Evolutionary conservation across 1,140 invertebrate genomes (phyloP).

Genomic region (Drosophila repleta): DNA sequence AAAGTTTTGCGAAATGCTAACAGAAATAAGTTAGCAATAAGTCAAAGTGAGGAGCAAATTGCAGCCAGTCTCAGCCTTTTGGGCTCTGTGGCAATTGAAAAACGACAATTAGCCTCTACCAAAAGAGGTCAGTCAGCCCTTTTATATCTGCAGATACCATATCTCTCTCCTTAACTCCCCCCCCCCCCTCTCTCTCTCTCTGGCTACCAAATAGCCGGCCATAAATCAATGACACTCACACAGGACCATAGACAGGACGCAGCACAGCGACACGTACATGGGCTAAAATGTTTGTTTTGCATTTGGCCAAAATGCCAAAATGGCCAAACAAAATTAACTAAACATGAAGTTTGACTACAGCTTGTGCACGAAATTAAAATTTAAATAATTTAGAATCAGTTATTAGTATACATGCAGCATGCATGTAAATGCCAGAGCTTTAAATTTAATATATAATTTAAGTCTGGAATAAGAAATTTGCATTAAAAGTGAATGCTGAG

Average conservation of each 20-base stretch:
- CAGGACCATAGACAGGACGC: conserved; percentile 16
- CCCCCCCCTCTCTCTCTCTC: conserved; percentile 9
- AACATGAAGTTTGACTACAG: not conserved
- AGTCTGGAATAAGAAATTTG: not conserved
- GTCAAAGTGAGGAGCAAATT: conserved; percentile 43
- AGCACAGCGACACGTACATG: conserved; percentile 11
- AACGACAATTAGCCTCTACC: conserved; percentile 75
- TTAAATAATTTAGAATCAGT: not conserved
- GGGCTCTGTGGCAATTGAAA: conserved; percentile 72
- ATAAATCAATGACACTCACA: conserved; percentile 70
- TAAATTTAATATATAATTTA: not conserved
- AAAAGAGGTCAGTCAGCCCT: conserved; percentile 63
- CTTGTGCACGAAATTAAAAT: not conserved
- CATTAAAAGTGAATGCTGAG: not conserved
- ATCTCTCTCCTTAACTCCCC: conserved; percentile 17
- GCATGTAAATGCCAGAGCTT: not conserved
- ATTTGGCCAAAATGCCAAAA: conserved; percentile 36
- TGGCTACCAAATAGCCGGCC: conserved; percentile 60
- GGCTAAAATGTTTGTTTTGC: conserved; percentile 47
- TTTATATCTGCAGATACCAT: conserved; percentile 66
- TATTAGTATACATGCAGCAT: not conserved
- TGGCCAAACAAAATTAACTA: conserved; percentile 29
- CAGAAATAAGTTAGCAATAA: conserved; percentile 63
- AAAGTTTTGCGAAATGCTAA: conserved; percentile 56
- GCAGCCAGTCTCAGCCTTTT: conserved; percentile 30